Evolutionary conservation across 2,797 vertebrate genomes (phyloP).

Genomic region (Artibeus lituratus): DNA sequence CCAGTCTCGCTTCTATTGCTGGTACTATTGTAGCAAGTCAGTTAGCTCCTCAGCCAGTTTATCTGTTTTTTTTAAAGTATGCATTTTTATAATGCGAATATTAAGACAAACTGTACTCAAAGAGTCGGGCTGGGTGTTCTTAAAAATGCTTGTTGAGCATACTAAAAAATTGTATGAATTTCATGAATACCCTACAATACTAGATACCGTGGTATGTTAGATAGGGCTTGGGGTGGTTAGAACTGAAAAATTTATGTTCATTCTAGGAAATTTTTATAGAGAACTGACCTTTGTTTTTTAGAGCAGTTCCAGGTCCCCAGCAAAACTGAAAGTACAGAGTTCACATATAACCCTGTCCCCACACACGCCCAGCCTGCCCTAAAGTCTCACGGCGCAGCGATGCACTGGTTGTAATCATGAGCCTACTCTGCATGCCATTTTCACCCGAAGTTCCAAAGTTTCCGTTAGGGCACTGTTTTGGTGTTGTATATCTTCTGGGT

Average conservation of each 20-base stretch:
- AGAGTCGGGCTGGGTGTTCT: not conserved
- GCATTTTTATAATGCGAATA: not conserved
- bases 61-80: not conserved
- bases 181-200: not conserved
- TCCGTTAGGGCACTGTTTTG: not conserved
- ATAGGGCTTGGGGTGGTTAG: not conserved
- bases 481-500: not conserved
- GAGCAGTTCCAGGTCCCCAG: not conserved
- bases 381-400: too few species aligned
- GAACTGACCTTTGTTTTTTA: not conserved
- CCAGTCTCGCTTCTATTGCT: not conserved
- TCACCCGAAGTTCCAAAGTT: not conserved
- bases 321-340: not conserved
- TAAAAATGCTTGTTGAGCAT: not conserved
- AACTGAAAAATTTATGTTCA: not conserved
- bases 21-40: not conserved
- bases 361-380: not conserved
- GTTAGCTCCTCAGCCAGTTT: too few species aligned
- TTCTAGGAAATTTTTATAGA: not conserved
- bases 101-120: not conserved
- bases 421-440: not conserved
- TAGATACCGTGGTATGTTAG: not conserved
- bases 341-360: not conserved
- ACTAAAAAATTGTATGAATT: not conserved
- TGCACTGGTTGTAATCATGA: not conserved